A percentile compares a stretch with the other conserved stretches of the same genome.
Conservation (phyloP, 2,888 invertebrate genomes). For the Idaea dimidiata region DNA sequence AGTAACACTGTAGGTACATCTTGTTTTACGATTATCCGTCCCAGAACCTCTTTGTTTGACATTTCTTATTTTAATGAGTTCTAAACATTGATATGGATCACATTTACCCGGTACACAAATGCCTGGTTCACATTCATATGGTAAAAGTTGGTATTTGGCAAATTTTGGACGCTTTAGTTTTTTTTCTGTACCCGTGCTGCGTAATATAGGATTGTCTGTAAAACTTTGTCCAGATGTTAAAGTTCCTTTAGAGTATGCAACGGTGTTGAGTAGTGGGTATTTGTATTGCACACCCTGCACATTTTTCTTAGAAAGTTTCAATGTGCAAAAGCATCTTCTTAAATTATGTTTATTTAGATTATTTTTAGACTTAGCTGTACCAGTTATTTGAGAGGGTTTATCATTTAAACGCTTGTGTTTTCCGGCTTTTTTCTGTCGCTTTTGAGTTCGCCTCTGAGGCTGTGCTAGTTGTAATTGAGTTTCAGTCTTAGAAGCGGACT, state of each 20-base stretch:
- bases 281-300: slow-evolving; percentile 10
- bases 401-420: slow-evolving; percentile 12
- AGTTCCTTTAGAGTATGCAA: slow-evolving; percentile 21
- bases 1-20: slow-evolving; percentile 36
- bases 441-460: background rate
- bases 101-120: slow-evolving; percentile 40
- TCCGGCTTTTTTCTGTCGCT: background rate
- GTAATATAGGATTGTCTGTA: slow-evolving; percentile 17
- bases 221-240: slow-evolving; percentile 16
- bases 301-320: slow-evolving; percentile 31
- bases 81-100: slow-evolving; percentile 37
- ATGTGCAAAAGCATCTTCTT: slow-evolving; percentile 44
- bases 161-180: slow-evolving; percentile 9
- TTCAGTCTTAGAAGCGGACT: background rate
- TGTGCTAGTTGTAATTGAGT: background rate
- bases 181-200: slow-evolving; percentile 20
- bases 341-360: slow-evolving; percentile 30
- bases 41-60: slow-evolving; percentile 23
- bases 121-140: slow-evolving; percentile 42
- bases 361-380: slow-evolving; percentile 28
- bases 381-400: slow-evolving; percentile 32
- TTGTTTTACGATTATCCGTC: slow-evolving; percentile 30
- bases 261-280: slow-evolving; percentile 15
- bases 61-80: slow-evolving; percentile 32
- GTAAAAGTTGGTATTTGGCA: slow-evolving; percentile 21